Evolutionary conservation across 2,888 invertebrate genomes (phyloP).

Genomic region (Siphlonurus alternatus): DNA sequence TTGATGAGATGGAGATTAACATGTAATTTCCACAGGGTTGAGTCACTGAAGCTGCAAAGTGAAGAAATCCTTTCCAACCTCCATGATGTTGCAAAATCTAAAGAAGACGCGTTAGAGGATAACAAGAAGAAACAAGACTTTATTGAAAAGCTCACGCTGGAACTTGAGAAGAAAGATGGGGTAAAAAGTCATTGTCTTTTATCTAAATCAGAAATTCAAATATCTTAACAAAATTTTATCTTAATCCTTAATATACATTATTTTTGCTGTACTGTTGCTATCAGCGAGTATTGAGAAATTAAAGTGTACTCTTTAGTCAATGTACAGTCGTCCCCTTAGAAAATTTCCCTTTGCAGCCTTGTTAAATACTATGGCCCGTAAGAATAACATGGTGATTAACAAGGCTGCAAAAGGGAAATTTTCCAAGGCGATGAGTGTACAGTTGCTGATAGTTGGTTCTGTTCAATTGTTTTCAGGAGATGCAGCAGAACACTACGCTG

Average conservation of each 20-base stretch:
- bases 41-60: neutral
- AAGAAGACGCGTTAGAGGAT: neutral
- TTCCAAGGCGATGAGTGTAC: no score
- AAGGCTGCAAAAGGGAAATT: no score
- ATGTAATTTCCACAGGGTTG: neutral
- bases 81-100: neutral
- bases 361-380: no score
- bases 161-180: neutral
- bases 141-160: neutral
- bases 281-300: no score
- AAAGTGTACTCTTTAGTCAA: no score
- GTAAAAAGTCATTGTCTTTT: neutral
- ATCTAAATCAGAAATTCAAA: neutral
- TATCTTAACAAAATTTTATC: neutral
- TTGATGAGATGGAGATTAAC: no score
- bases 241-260: neutral
- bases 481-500: neutral
- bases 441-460: no score
- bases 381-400: no score
- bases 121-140: neutral
- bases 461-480: conserved; percentile 1
- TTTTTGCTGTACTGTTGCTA: no score
- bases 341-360: no score
- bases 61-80: neutral
- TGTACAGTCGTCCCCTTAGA: no score